Evolutionary conservation across 2,113 vertebrate species (phyloP), one percentile per base, ranked within the genome.

Genomic region (Oriolus oriolus): DNA sequence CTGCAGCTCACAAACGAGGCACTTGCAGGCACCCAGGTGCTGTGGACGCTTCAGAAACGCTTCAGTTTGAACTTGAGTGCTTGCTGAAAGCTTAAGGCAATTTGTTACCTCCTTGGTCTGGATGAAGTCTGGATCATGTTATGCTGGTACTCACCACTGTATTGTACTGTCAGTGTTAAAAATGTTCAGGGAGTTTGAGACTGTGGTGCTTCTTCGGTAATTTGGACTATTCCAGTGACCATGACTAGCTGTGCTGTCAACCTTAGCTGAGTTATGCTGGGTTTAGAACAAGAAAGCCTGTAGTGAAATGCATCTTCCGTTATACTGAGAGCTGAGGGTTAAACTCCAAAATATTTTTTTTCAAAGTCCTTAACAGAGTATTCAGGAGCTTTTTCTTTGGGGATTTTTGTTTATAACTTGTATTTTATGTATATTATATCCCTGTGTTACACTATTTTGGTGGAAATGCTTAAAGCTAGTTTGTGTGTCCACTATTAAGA

Each of bases 1-100:
- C 27, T 50, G 50, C 9, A 4, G 11, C 2, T 8, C 65, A 5
- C 16, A 45, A 20, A 56, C 0, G 0, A 81, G 56, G 42, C 16
- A 27, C 59, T 81, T 8, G 3, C 23, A n/a, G 42, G n/a, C 35
- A 35, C n/a, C 54, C 13, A 31, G 28, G 61, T 20, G 3, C 41
- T 76, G 19, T 49, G 50, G 26, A 7, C 6, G 4, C 47, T 49
- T 81, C 41, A 44, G 66, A 91, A 86, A 53, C 31, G 39, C 37
- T 61, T 77, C 33, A 30, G 30, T 65, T 50, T 84, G 45, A 83
- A 65, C n/a, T 24, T 26, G 69, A 88, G 59, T 47, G 37, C 39
- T 93, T 71, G 27, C 33, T 73, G 84, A n/a, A 87, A 77, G 42
- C 63, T 66, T 27, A 75, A 89, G 47, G 69, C 64, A 75, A 50